phyloP scores from a whole-genome alignment of 1,140 invertebrate species.

The Drosophila lowei region DNA sequence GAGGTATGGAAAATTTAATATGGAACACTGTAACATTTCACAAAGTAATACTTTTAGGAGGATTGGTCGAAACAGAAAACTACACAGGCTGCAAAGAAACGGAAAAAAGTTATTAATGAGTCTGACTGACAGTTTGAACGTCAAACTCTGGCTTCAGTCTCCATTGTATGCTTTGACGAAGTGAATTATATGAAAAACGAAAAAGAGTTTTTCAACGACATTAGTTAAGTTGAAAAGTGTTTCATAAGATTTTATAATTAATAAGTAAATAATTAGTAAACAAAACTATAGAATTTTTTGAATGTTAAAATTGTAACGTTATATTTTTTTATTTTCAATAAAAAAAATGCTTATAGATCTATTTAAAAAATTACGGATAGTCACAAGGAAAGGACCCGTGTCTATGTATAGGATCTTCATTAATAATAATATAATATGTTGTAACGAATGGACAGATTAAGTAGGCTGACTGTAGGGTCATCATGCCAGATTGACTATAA shows the following conservation, averaged over 20 bases:
- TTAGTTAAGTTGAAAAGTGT: constrained; percentile 44
- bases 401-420: too few relatives aligned
- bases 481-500: too few relatives aligned
- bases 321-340: constrained; percentile 71
- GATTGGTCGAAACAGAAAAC: constrained; percentile 81
- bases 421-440: too few relatives aligned
- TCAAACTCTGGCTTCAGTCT: constrained; percentile 22
- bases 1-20: constrained; percentile 41
- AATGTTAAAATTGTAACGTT: constrained; percentile 63
- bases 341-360: constrained; percentile 47
- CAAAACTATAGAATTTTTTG: constrained; percentile 54
- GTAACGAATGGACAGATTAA: too few relatives aligned
- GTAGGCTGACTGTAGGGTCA: too few relatives aligned
- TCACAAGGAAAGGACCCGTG: too few relatives aligned
- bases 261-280: constrained; percentile 43
- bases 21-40: neutral
- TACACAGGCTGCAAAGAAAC: constrained; percentile 72
- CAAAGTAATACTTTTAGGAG: constrained; percentile 50
- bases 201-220: constrained; percentile 59
- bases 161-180: constrained; percentile 47
- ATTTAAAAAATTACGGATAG: neutral
- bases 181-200: constrained; percentile 45
- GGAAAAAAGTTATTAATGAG: constrained; percentile 80
- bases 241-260: constrained; percentile 50
- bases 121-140: constrained; percentile 78